A percentile compares a stretch with the other conserved stretches of the same genome.
phyloP scores from a whole-genome alignment of 2,797 vertebrate genomes.

The Lutjanus campechanus region DNA sequence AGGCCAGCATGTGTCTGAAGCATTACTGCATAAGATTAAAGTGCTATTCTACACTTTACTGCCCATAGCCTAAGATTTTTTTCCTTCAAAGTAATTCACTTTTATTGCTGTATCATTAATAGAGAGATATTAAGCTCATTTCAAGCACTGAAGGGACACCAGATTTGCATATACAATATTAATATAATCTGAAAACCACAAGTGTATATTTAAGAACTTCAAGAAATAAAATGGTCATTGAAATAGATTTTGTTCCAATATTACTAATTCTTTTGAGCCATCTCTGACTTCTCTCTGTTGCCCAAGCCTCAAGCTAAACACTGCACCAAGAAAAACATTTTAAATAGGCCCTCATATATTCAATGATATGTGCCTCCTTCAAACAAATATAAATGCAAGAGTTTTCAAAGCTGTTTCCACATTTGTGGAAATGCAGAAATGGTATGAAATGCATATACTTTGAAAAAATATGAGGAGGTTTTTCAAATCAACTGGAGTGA shows the following conservation, averaged over 20 bases:
- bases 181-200: conserved; percentile 6
- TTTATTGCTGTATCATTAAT: conserved; percentile 1
- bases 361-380: conserved; percentile 61
- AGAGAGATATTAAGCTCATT: not conserved
- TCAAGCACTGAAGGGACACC: not conserved
- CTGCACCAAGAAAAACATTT: conserved; percentile 48
- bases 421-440: conserved; percentile 77
- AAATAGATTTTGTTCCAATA: not conserved
- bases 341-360: conserved; percentile 58
- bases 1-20: not conserved
- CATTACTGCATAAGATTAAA: too few relatives aligned
- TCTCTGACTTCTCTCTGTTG: conserved; percentile 17
- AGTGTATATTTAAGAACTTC: not conserved
- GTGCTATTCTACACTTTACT: too few relatives aligned
- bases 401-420: conserved; percentile 76
- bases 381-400: conserved; percentile 62
- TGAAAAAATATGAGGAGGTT: conserved; percentile 69
- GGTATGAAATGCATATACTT: conserved; percentile 67
- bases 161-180: not conserved
- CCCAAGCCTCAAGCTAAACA: conserved; percentile 39
- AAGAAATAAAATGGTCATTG: not conserved
- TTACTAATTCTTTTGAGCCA: conserved; percentile 29
- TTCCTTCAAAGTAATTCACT: conserved; percentile 2
- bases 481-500: conserved; percentile 73
- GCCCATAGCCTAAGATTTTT: too few relatives aligned